Percentiles rank a stretch among this genome's conserved stretches.
Conservation (phyloP, 2,113 vertebrate genomes). For the Chunga burmeisteri region DNA sequence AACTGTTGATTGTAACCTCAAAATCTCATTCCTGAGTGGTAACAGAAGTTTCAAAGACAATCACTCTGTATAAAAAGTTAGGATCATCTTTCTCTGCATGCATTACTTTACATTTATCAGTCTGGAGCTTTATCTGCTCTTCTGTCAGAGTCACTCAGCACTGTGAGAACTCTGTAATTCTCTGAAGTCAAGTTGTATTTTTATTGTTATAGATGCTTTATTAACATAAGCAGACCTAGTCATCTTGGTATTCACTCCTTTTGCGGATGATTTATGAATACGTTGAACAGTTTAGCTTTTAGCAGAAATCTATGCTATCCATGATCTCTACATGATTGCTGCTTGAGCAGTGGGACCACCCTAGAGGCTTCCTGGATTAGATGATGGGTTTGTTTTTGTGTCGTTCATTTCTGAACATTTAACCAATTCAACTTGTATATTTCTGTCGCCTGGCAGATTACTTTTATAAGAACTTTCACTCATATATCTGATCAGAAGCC, state of each 20-base stretch:
- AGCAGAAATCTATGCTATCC: neutral
- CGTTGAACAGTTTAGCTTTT: neutral
- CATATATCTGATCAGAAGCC: neutral
- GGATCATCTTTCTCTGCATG: neutral
- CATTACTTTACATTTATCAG: neutral
- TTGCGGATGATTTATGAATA: neutral
- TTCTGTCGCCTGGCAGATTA: neutral
- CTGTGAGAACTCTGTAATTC: neutral
- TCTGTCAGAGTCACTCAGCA: neutral
- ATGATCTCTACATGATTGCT: neutral
- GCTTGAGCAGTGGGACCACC: neutral
- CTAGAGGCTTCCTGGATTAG: neutral
- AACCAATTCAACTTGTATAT: neutral
- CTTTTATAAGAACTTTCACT: neutral
- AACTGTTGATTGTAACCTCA: neutral
- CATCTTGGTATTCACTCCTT: neutral
- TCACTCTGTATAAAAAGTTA: neutral
- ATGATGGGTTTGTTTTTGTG: neutral
- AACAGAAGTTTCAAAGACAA: neutral
- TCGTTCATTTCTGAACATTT: neutral
- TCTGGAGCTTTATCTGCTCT: neutral
- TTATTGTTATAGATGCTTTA: neutral
- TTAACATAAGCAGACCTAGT: neutral
- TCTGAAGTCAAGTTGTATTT: neutral
- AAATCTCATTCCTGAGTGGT: neutral